Evolutionary conservation across 2,888 invertebrate genomes (phyloP).

Genomic region (Lutraria lutraria): DNA sequence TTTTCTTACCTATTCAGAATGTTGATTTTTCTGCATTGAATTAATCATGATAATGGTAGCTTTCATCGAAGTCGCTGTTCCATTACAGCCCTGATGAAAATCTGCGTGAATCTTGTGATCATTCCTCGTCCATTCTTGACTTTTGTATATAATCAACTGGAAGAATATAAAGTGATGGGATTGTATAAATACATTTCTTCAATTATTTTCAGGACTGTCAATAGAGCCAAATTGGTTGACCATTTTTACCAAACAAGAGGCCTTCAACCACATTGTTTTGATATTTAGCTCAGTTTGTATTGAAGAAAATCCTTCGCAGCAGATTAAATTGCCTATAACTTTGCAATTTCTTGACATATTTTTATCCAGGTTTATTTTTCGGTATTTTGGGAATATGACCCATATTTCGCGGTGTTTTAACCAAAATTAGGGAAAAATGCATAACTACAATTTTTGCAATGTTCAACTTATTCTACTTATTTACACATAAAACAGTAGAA

Average conservation of each 20-base stretch:
- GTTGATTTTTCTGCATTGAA: neutral
- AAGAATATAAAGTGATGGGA: neutral
- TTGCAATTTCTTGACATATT: neutral
- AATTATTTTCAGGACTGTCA: too few species aligned
- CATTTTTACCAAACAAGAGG: too few species aligned
- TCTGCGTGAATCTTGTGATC: neutral
- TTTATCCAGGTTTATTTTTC: neutral
- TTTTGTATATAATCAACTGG: neutral
- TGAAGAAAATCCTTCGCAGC: too few species aligned
- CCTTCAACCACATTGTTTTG: too few species aligned
- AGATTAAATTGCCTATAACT: neutral
- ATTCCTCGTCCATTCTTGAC: neutral
- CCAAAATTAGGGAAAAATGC: too few species aligned
- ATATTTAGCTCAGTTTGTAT: too few species aligned
- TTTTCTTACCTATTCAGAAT: neutral
- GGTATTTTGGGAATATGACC: too few species aligned
- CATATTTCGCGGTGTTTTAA: too few species aligned
- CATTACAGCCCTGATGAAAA: neutral
- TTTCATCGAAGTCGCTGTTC: neutral
- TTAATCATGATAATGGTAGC: neutral
- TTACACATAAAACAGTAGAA: too few species aligned
- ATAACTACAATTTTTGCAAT: too few species aligned
- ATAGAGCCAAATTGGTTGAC: too few species aligned
- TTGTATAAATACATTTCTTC: neutral
- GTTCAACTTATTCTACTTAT: too few species aligned